These are phyloP conservation scores for Nomada ferruginata DNA, from an alignment of 2,888 invertebrate species.

Conservation along the genomic window DNA sequence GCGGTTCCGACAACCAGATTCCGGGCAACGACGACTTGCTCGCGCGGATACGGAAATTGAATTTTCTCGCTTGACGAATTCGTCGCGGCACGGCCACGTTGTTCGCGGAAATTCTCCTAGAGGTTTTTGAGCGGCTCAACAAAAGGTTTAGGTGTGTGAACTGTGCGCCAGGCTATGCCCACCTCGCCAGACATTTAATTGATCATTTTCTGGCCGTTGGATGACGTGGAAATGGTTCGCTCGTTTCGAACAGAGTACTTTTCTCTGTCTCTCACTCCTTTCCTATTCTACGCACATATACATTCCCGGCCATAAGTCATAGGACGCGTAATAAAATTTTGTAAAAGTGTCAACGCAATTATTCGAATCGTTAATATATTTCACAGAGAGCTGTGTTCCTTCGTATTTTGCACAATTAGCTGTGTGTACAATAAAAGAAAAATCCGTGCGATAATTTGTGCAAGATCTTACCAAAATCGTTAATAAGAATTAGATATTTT, in stretches of 20 bases:
- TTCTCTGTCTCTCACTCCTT: not conserved
- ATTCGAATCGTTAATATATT: no score
- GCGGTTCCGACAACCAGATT: slow-evolving; percentile 44
- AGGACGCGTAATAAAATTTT: no score
- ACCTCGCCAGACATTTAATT: slow-evolving; percentile 53
- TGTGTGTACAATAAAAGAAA: no score
- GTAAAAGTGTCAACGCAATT: no score
- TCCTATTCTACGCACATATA: not conserved
- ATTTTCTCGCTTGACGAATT: slow-evolving; percentile 66
- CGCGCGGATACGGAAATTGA: slow-evolving; percentile 61
- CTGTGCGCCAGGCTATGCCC: slow-evolving; percentile 20
- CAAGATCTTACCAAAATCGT: no score
- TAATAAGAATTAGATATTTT: no score
- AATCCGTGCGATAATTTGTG: no score
- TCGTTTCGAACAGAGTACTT: slow-evolving; percentile 8
- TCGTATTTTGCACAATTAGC: no score
- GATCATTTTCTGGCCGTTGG: slow-evolving; percentile 60
- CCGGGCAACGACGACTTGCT: slow-evolving; percentile 31
- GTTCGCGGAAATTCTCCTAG: slow-evolving; percentile 55
- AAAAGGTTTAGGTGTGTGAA: slow-evolving; percentile 17
- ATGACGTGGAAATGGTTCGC: slow-evolving; percentile 62
- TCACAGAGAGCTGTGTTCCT: no score
- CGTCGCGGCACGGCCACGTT: slow-evolving; percentile 38
- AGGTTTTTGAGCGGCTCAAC: slow-evolving; percentile 38
- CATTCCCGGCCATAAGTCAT: no score